Conservation (phyloP, 1,140 invertebrate genomes). For the Hormaphis cornu region DNA sequence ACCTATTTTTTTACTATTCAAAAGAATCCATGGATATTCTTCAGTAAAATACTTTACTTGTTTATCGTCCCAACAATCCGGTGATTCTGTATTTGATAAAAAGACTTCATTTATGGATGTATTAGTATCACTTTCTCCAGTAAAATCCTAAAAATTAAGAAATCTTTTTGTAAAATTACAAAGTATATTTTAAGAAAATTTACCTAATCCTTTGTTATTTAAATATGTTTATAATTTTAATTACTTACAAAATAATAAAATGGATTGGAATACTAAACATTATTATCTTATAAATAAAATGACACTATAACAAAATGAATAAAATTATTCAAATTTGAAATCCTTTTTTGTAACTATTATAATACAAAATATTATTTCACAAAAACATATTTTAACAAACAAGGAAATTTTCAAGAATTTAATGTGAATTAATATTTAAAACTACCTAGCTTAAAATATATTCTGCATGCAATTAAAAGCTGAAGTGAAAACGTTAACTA, state of each 20-base stretch:
- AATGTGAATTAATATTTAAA: background rate
- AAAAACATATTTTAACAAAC: background rate
- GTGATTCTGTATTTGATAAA: background rate
- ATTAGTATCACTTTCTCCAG: background rate
- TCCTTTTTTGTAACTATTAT: background rate
- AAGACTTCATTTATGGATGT: background rate
- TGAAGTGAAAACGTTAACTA: background rate
- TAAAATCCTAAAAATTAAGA: background rate
- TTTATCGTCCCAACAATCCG: conserved; percentile 5
- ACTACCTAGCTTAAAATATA: background rate
- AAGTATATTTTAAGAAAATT: no score
- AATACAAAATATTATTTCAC: background rate
- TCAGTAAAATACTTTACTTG: background rate
- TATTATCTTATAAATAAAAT: no score
- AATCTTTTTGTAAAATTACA: no score
- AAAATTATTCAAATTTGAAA: no score
- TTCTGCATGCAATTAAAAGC: background rate
- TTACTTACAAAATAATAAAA: background rate
- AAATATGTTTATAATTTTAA: background rate
- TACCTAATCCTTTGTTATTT: no score
- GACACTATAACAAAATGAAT: no score
- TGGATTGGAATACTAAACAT: no score
- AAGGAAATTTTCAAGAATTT: background rate
- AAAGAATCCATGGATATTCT: background rate
- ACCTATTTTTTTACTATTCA: background rate